phyloP scores from a whole-genome alignment of 2,113 vertebrate genomes.

The Pterocles burchelli region DNA sequence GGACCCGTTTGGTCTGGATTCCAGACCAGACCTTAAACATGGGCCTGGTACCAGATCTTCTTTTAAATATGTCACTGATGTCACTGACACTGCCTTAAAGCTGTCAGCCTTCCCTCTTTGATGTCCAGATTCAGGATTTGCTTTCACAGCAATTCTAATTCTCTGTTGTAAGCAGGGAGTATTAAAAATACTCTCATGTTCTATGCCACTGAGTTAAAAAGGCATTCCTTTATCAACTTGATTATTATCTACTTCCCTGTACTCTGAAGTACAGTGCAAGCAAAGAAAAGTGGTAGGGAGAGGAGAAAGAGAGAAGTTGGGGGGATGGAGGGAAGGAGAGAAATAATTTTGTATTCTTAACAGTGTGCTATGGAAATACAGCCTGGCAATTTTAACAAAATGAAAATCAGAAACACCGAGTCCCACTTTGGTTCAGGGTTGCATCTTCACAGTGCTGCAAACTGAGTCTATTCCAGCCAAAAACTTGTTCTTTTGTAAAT shows the following conservation, averaged over 20 bases:
- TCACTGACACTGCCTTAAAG: not conserved
- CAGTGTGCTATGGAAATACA: not conserved
- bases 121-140: not conserved
- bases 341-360: not conserved
- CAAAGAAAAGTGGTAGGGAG: not conserved
- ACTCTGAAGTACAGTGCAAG: not conserved
- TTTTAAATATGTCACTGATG: not conserved
- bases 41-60: not conserved
- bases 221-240: not conserved
- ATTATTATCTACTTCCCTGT: not conserved
- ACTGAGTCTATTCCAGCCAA: not conserved
- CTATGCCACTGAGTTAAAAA: not conserved
- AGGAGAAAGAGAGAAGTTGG: not conserved
- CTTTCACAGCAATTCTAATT: not conserved
- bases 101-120: not conserved
- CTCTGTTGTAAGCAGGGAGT: not conserved
- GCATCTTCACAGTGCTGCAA: not conserved
- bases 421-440: not conserved
- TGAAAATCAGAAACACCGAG: not conserved
- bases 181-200: not conserved
- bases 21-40: not conserved
- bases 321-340: not conserved
- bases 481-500: not conserved
- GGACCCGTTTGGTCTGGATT: not conserved
- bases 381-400: not conserved